These are phyloP conservation scores for Chrosomus eos DNA, from an alignment of 2,797 vertebrate species.

Conservation along the genomic window DNA sequence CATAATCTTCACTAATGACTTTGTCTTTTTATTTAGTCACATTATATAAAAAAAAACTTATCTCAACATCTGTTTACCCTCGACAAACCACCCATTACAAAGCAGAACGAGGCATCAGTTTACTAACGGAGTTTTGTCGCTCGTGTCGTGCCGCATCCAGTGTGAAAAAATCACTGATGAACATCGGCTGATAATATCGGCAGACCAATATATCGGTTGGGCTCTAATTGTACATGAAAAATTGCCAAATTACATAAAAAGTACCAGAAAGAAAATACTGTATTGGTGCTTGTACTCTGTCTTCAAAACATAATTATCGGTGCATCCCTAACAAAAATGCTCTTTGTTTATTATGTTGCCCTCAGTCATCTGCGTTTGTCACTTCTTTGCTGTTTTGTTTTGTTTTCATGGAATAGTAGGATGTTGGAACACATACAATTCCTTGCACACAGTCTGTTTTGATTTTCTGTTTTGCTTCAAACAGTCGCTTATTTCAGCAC, in stretches of 20 bases:
- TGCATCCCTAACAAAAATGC: not conserved
- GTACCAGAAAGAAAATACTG: not conserved
- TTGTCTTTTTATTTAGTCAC: no score
- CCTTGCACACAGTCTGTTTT: conserved; percentile 5
- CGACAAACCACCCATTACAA: no score
- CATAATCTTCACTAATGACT: no score
- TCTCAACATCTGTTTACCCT: no score
- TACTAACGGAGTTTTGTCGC: no score
- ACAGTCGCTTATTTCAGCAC: not conserved
- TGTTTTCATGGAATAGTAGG: conserved; percentile 29
- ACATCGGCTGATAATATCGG: no score
- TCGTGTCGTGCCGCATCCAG: no score
- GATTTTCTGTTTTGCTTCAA: not conserved
- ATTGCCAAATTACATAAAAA: not conserved
- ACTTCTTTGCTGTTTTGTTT: conserved; percentile 27
- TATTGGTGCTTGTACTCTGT: not conserved
- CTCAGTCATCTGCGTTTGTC: not conserved
- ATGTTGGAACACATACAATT: conserved; percentile 37
- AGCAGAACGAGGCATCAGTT: no score
- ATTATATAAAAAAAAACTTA: no score
- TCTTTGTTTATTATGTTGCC: not conserved
- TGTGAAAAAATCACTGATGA: no score
- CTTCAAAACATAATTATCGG: not conserved
- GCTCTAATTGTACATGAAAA: not conserved
- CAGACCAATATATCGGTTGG: no score